Percentiles rank a stretch among this genome's conserved stretches.
These are phyloP conservation scores for Parnassius apollo DNA, from an alignment of 2,888 invertebrate genomes.

Conservation along the genomic window DNA sequence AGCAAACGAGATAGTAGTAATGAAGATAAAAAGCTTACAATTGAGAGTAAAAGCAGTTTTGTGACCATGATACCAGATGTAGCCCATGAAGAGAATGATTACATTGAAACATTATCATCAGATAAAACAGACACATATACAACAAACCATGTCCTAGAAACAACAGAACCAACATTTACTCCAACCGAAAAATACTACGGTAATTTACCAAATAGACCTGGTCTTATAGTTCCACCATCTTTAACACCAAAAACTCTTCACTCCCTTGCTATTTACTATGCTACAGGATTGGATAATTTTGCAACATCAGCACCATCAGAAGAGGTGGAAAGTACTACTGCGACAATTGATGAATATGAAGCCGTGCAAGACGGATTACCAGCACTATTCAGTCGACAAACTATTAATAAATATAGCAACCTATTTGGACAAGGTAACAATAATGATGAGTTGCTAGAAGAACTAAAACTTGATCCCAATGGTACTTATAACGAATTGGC, in stretches of 20 bases:
- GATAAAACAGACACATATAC: conserved; percentile 53
- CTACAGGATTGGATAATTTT: conserved; percentile 83
- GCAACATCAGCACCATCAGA: conserved; percentile 65
- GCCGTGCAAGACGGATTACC: conserved; percentile 77
- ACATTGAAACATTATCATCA: conserved; percentile 51
- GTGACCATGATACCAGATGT: conserved; percentile 68
- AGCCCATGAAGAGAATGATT: conserved; percentile 46
- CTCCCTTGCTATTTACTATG: conserved; percentile 90
- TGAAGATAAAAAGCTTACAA: conserved; percentile 41
- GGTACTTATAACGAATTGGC: conserved; percentile 68
- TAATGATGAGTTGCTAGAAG: conserved; percentile 61
- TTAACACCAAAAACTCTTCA: conserved; percentile 89
- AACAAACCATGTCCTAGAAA: conserved; percentile 43
- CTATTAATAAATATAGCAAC: conserved; percentile 83
- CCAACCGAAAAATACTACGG: conserved; percentile 72
- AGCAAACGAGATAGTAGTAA: conserved; percentile 12
- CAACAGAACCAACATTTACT: conserved; percentile 61
- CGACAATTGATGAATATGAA: conserved; percentile 58
- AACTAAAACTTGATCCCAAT: conserved; percentile 66
- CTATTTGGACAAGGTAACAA: conserved; percentile 60
- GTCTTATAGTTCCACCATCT: conserved; percentile 86
- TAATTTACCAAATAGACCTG: conserved; percentile 75
- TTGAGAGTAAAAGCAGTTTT: conserved; percentile 53
- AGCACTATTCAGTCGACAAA: conserved; percentile 84
- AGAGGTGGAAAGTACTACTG: conserved; percentile 56